Conservation (phyloP, 1,140 invertebrate genomes). For the Maconellicoccus hirsutus region DNA sequence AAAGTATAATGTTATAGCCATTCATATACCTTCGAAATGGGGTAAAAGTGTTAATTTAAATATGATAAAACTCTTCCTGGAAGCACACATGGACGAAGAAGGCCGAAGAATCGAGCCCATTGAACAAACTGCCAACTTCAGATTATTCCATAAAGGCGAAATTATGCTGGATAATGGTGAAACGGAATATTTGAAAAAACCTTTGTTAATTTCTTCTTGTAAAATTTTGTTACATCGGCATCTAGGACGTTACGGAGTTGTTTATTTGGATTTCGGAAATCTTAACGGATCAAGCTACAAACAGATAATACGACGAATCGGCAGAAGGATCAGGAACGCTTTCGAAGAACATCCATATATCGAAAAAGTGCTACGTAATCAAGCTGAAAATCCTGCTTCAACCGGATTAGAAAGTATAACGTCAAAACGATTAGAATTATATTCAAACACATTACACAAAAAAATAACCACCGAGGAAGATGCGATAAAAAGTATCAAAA, state of each 20-base stretch:
- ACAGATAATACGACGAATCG: no score
- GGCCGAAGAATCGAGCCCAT: not conserved
- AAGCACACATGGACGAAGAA: not conserved
- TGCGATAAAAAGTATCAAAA: no score
- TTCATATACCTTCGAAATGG: not conserved
- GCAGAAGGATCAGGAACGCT: no score
- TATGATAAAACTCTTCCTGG: not conserved
- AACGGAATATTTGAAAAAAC: not conserved
- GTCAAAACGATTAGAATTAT: no score
- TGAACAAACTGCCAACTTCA: not conserved
- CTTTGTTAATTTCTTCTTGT: not conserved
- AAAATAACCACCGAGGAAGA: no score
- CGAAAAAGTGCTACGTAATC: no score
- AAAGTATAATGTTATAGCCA: no score
- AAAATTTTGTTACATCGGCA: not conserved
- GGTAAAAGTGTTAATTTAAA: not conserved
- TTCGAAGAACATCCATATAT: no score
- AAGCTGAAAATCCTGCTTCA: no score
- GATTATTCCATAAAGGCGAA: not conserved
- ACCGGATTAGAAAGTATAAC: no score
- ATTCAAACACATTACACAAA: no score
- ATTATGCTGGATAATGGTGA: not conserved
- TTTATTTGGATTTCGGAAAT: not conserved
- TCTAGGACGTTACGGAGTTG: not conserved
- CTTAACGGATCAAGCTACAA: no score